Conservation (phyloP, 2,888 invertebrate genomes). For the Branchipolynoe longqiensis region DNA sequence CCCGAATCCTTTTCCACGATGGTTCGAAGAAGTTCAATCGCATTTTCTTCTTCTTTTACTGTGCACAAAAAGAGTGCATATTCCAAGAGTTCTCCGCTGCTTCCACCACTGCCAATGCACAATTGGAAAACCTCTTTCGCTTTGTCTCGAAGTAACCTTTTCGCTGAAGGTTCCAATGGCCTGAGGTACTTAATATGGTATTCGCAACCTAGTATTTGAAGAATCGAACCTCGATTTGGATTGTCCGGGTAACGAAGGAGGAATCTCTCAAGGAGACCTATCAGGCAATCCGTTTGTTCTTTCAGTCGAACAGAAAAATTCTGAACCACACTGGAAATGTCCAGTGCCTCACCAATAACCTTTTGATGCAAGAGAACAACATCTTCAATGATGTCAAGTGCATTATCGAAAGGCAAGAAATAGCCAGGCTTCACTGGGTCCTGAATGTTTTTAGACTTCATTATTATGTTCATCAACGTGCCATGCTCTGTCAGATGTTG, state of each 20-base stretch:
- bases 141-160: not conserved
- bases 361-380: not conserved
- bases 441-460: not conserved
- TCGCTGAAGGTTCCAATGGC: not conserved
- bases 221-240: not conserved
- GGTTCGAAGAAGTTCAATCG: not conserved
- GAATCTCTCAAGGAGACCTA: not conserved
- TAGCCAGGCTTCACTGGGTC: not conserved
- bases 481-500: conserved; percentile 19
- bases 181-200: conserved; percentile 30
- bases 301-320: not conserved
- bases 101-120: not conserved
- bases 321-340: not conserved
- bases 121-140: not conserved
- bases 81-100: not conserved
- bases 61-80: not conserved
- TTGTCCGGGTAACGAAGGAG: conserved; percentile 4
- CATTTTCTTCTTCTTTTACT: not conserved
- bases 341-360: not conserved
- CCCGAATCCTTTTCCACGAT: not conserved
- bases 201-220: not conserved
- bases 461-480: not conserved
- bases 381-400: conserved; percentile 26
- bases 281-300: not conserved
- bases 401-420: not conserved